Percentiles rank a stretch among this genome's conserved stretches.
These are phyloP conservation scores for Vollenhovia emeryi DNA, from an alignment of 1,140 invertebrate species.

Conservation along the genomic window DNA sequence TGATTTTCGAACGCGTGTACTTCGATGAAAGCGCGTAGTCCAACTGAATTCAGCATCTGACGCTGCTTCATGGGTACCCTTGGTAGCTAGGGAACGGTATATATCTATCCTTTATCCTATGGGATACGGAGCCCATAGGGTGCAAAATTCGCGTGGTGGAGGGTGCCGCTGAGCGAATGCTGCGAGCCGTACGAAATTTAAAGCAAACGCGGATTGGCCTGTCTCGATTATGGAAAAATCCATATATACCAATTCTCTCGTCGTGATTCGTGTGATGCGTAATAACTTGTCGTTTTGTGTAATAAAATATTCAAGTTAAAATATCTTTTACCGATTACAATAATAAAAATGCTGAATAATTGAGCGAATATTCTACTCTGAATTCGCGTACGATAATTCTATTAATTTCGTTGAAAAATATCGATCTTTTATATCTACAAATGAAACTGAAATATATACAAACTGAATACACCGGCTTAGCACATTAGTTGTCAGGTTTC, in stretches of 20 bases:
- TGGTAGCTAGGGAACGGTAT: conserved; percentile 66
- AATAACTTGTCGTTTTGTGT: not conserved
- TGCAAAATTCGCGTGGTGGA: conserved; percentile 67
- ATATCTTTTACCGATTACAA: not conserved
- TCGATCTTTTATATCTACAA: not conserved
- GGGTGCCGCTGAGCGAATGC: conserved; percentile 69
- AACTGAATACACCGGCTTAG: not conserved
- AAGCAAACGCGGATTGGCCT: conserved; percentile 35
- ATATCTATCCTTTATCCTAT: conserved; percentile 60
- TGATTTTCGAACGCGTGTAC: conserved; percentile 67
- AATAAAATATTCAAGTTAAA: not conserved
- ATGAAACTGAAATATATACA: not conserved
- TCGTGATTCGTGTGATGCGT: not conserved
- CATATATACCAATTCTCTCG: not conserved
- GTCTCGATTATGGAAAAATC: not conserved
- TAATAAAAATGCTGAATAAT: not conserved
- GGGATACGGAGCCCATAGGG: conserved; percentile 65
- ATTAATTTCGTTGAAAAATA: not conserved
- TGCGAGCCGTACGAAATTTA: conserved; percentile 59
- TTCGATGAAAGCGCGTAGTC: conserved; percentile 70
- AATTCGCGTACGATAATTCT: not conserved
- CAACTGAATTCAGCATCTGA: conserved; percentile 72
- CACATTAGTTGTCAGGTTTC: not conserved
- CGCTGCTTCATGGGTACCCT: conserved; percentile 62
- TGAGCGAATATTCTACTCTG: not conserved